Evolutionary conservation across 1,140 invertebrate genomes (phyloP), one percentile per base, ranked within the genome.

Genomic region (Eumaeus atala): DNA sequence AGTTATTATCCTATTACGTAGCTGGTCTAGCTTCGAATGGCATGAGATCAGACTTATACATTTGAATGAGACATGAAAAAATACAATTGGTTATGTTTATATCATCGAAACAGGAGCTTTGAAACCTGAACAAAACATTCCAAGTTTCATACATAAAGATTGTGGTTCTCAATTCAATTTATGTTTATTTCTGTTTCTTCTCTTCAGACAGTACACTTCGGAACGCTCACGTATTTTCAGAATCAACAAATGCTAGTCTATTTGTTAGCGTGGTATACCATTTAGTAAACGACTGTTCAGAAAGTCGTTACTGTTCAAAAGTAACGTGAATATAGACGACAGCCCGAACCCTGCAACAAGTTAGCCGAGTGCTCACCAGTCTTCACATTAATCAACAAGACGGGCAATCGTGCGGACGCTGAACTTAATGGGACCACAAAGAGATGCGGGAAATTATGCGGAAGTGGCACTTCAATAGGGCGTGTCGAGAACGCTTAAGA

Each of bases 331-430:
- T 61, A 50, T 67, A 68, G 73, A 74, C 74, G 67, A 74, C 72
- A 63, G 66, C 61, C 56, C 62, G 65, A 64, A 61, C 62, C 62
- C 77, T 60, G 74, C 72, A 79, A 81, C 72, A 80, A 81, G 71
- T 78, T 72, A 74, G 66, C 65, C 70, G 54, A 50, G 67, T 62
- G 67, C 69, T 58, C 63, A 56, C 67, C 55, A 51, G 69, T 3
- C 21, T 28, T 6, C 60, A 61, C 70, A 81, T 81, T 78, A 77
- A 84, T 81, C 80, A 84, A 75, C 65, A 54, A 47, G 64, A 70
- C 66, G 40, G 21, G 47, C 47, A 33, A 48, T 48, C 17, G 47
- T 33, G 47, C 47, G 21, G 47, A 33, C 47, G 47, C 47, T 48
- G 47, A 21, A 48, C 16, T 11, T 48, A 48, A 48, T 48, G 47